Conservation (phyloP, 2,888 invertebrate genomes). For the Colletes collaris region DNA sequence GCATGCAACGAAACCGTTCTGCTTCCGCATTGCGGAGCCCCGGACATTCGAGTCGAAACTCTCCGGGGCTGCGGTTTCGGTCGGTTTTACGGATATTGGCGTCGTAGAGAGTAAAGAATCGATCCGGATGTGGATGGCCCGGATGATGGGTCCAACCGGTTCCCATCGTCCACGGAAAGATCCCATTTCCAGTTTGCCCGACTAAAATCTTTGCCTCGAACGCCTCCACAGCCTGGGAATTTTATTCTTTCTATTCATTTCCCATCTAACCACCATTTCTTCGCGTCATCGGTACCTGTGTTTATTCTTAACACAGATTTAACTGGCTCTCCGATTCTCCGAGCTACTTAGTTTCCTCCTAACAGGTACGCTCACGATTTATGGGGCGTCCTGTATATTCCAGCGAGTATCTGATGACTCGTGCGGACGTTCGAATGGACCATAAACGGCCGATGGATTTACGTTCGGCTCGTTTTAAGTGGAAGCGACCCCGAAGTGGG, state of each 20-base stretch:
- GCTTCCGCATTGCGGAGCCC: slow-evolving; percentile 56
- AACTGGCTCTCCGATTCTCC: too few relatives aligned
- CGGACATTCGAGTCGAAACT: slow-evolving; percentile 7
- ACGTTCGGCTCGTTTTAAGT: slow-evolving; percentile 1
- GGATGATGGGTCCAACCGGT: too few relatives aligned
- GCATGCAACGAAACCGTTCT: slow-evolving; percentile 4
- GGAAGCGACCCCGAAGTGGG: not conserved
- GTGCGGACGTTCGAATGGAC: not conserved
- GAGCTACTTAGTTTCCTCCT: too few relatives aligned
- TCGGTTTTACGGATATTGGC: slow-evolving; percentile 17
- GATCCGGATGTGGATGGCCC: not conserved
- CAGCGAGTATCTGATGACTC: not conserved
- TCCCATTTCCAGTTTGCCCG: too few relatives aligned
- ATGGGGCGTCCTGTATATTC: not conserved
- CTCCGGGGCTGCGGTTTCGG: slow-evolving; percentile 8
- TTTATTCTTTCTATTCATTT: too few relatives aligned
- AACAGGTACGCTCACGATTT: not conserved
- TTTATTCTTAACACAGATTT: too few relatives aligned
- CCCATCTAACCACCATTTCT: too few relatives aligned
- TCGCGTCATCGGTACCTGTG: too few relatives aligned
- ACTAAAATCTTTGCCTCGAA: too few relatives aligned
- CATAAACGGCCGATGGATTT: slow-evolving; percentile 1
- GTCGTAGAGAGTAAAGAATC: not conserved
- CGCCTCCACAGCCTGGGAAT: too few relatives aligned
- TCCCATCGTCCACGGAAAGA: too few relatives aligned